A percentile compares a stretch with the other conserved stretches of the same genome.
Evolutionary conservation across 2,888 invertebrate genomes (phyloP).

Genomic region (Altica lythri): DNA sequence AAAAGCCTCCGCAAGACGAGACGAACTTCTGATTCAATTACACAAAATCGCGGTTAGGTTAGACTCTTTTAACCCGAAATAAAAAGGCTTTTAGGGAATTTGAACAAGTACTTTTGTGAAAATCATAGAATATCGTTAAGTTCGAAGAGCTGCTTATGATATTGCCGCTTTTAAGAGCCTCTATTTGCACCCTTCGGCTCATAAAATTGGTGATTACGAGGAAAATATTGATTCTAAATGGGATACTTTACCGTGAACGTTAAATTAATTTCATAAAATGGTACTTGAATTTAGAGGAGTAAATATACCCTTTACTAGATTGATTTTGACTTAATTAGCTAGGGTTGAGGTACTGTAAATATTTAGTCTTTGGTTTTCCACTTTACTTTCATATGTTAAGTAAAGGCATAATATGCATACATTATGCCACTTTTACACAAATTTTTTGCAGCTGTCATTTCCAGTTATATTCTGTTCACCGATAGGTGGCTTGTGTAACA

Average conservation of each 20-base stretch:
- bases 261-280: too few relatives aligned
- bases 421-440: too few relatives aligned
- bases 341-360: too few relatives aligned
- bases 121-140: slow-evolving; percentile 16
- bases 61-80: not conserved
- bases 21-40: slow-evolving; percentile 12
- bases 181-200: slow-evolving; percentile 9
- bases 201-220: slow-evolving; percentile 16
- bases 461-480: too few relatives aligned
- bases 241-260: slow-evolving; percentile 10
- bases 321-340: too few relatives aligned
- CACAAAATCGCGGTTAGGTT: slow-evolving; percentile 1
- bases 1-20: slow-evolving; percentile 3
- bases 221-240: slow-evolving; percentile 19
- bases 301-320: too few relatives aligned
- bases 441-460: too few relatives aligned
- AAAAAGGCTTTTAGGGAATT: slow-evolving; percentile 9
- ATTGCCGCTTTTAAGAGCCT: slow-evolving; percentile 18
- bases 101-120: slow-evolving; percentile 4
- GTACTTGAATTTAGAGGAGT: too few relatives aligned
- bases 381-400: too few relatives aligned
- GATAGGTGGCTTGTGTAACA: too few relatives aligned
- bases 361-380: too few relatives aligned
- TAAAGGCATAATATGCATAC: too few relatives aligned
- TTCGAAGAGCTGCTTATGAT: slow-evolving; percentile 18